Conservation (phyloP, 2,888 invertebrate species). For the Lithophane semibrunnea region DNA sequence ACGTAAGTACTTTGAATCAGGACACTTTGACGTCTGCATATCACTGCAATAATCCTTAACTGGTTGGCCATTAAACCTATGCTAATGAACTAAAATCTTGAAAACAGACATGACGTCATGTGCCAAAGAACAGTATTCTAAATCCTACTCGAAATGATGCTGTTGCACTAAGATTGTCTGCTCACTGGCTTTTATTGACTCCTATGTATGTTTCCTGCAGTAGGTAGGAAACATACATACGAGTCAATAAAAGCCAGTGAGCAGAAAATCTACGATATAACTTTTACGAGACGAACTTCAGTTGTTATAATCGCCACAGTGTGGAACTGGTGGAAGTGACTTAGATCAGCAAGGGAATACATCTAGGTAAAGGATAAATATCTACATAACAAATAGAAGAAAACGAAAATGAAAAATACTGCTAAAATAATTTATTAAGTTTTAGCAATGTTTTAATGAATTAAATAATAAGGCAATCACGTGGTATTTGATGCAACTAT, state of each 20-base stretch:
- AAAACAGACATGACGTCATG: conserved; percentile 29
- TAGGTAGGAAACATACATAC: too few species aligned
- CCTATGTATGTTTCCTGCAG: not conserved
- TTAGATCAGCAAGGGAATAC: conserved; percentile 2
- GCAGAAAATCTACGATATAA: too few species aligned
- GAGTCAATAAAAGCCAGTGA: too few species aligned
- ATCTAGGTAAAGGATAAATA: conserved; percentile 15
- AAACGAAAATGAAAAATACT: conserved; percentile 73
- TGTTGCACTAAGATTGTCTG: conserved; percentile 9
- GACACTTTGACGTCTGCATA: conserved; percentile 11
- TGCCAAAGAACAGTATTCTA: conserved; percentile 24
- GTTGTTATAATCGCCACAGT: not conserved
- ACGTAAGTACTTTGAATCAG: conserved; percentile 24
- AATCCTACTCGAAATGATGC: conserved; percentile 15
- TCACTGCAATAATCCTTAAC: conserved; percentile 13
- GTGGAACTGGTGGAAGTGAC: conserved; percentile 14
- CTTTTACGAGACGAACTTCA: not conserved
- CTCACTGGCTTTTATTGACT: conserved; percentile 1
- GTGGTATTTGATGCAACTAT: conserved; percentile 88
- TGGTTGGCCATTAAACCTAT: conserved; percentile 23
- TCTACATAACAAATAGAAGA: conserved; percentile 45
- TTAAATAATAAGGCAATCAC: conserved; percentile 90
- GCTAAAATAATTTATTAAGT: conserved; percentile 89
- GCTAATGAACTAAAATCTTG: conserved; percentile 17
- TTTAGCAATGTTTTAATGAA: conserved; percentile 86